Evolutionary conservation across 2,888 invertebrate genomes (phyloP), one percentile per base, ranked within the genome.

Genomic region (Nemotelus pantherinus): DNA sequence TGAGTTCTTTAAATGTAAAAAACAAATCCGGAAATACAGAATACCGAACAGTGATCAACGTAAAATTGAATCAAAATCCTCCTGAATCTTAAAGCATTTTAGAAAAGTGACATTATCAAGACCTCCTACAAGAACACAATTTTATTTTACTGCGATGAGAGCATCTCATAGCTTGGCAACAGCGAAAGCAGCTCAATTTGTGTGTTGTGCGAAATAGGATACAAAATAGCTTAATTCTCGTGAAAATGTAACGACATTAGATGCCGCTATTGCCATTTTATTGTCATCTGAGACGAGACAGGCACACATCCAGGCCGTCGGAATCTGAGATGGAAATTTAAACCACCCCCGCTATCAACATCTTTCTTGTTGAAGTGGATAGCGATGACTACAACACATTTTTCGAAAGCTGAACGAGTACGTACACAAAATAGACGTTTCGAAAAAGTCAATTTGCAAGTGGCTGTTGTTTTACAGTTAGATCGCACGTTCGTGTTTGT

Each of bases 151-250:
- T 25, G 25, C 25, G 25, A 25, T 25, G 25, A 25, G 25, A 25
- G 25, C 25, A 25, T 25, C 25, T 25, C 25, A 25, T 25, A 25
- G 25, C 25, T 25, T 25, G 0, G 25, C 25, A 25, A 25, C 25
- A 10, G 57, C 10, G 10, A 57, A 25, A 4, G 10, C 10, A 57
- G 25, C 57, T 10, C 57, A 9, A 6, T 64, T 65, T 65, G 65
- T 65, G 9, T 45, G 44, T 45, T 65, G 10, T 45, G 47, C 60
- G 50, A 4, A 57, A 57, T 25, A 57, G 3, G 25, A 50, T 10
- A 60, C 68, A 53, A 63, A 78, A 78, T 76, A 64, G 78, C 78
- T 78, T 78, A 78, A 78, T 78, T 78, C 78, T 60, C 63, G 75
- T 76, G 70, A 76, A 78, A 63, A 78, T 78, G 75, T 75, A 74